Base-by-base conservation (phyloP, 2,888 invertebrate genomes). In the Ormia ochracea region DNA sequence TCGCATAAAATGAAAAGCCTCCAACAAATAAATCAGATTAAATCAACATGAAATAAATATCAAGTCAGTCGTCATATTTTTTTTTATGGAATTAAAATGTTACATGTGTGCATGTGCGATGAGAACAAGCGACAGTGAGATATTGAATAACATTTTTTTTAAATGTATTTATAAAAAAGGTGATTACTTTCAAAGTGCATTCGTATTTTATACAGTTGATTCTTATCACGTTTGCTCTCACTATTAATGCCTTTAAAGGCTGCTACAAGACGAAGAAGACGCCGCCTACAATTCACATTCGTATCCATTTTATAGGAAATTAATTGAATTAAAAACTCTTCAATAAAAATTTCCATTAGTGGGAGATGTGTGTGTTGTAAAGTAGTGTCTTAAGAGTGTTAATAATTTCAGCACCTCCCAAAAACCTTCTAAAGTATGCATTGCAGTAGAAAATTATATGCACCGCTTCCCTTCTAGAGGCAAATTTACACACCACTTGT, bases 1-100 rank as follows among this genome's bases (percentile, higher is more conserved):
- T 52, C 38, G 21, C 38, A 10, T 38, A 23, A 38, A 26, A 19
- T 36, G 48, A 54, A 73, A 68, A 43, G 9, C 66, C 72, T 73
- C 31, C 61, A 73, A n/a, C n/a, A n/a, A 78, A 68, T 73, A 72
- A 45, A 73, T 72, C 59, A 61, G 52, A 73, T 68, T 54, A 48
- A 61, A 72, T 68, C n/a, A 50, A 78, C 63, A 66, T 38, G 45
- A 28, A 66, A 69, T 3, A 21, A 36, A 23, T 4, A 41, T 41
- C 50, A 50, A 41, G 6, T 50, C n/a, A n/a, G n/a, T n/a, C n/a
- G n/a, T n/a, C n/a, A 36, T 36, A 58, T 41, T 38, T 38, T 69
- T 31, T 17, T 23, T 2, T 21, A 28, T 23, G 4, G 14, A 17
- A 43, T 33, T 43, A 23, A 28, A 38, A 28, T 28, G 19, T 23